Evolutionary conservation across 2,888 invertebrate species (phyloP), one percentile per base, ranked within the genome.

Genomic region (Phytoseiulus persimilis): DNA sequence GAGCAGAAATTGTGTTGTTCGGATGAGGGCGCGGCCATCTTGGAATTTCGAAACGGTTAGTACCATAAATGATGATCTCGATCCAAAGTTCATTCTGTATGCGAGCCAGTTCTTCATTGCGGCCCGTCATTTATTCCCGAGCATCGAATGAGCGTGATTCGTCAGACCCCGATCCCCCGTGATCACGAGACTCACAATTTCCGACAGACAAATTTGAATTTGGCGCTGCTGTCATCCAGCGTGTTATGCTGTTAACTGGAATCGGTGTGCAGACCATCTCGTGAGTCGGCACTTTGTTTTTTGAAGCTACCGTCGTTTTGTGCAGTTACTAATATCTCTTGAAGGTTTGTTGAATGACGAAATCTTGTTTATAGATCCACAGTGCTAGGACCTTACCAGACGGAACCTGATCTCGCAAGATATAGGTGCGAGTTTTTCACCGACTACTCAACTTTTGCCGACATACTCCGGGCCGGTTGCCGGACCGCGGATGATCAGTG

Each of bases 281-380:
- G 87, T 87, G 87, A 87, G 45, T 87, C 87, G 87, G 87, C 87
- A 87, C 87, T 87, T 87, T 87, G 33, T 39, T 87, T 87, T 83
- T 31, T 83, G 83, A 33, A 83, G 11, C 31, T 9, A 18, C 28
- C 28, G 83, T 9, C 33, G 83, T 83, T 83, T 83, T 83, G 9
- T 31, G 31, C 18, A 83, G 18, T 32, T 83, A 31, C 83, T n/a
- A 18, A 83, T 28, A 32, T 32, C 31, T 11, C 45, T n/a, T 32
- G 39, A 87, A n/a, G 32, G 87, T 32, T 87, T 32, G 33, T 87
- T 87, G 65, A 65, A 14, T 14, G 65, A 28, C 11, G 28, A 23
- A 23, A 28, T 65, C 2, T 65, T 23, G 28, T 14, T 14, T 65
- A 14, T 3, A 23, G 65, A 65, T 18, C 65, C 28, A 2, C 28